Percentiles rank a stretch among this genome's conserved stretches.
Conservation (phyloP, 1,140 invertebrate genomes). For the Diplogasteroides magnus region DNA sequence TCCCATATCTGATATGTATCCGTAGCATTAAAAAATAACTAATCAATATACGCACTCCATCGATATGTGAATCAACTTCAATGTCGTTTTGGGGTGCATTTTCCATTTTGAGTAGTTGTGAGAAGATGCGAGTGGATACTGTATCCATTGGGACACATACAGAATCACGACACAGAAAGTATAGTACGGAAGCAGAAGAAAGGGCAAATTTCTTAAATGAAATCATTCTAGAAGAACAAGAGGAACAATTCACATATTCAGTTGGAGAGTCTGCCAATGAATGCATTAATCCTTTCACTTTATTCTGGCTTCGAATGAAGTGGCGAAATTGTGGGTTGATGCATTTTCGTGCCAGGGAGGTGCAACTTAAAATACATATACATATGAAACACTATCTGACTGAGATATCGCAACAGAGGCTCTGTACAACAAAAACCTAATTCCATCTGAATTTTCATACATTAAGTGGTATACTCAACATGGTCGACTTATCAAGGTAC, state of each 20-base stretch:
- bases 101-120: constrained; percentile 23
- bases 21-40: too few species aligned
- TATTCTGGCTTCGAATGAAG: constrained; percentile 30
- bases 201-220: constrained; percentile 14
- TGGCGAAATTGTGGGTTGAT: constrained; percentile 34
- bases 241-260: constrained; percentile 14
- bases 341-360: constrained; percentile 37
- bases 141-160: constrained; percentile 12
- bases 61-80: too few species aligned
- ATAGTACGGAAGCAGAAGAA: constrained; percentile 15
- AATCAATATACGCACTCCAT: too few species aligned
- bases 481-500: too few species aligned
- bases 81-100: background rate
- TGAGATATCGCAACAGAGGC: too few species aligned
- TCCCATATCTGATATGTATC: constrained; percentile 16
- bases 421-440: too few species aligned
- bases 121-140: constrained; percentile 2
- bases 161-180: constrained; percentile 17
- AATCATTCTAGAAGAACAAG: background rate
- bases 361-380: constrained; percentile 30
- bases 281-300: constrained; percentile 25
- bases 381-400: background rate
- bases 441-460: too few species aligned
- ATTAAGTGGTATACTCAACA: too few species aligned
- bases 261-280: constrained; percentile 23